Evolutionary conservation across 2,888 invertebrate species (phyloP).

Genomic region (Urechis unicinctus): DNA sequence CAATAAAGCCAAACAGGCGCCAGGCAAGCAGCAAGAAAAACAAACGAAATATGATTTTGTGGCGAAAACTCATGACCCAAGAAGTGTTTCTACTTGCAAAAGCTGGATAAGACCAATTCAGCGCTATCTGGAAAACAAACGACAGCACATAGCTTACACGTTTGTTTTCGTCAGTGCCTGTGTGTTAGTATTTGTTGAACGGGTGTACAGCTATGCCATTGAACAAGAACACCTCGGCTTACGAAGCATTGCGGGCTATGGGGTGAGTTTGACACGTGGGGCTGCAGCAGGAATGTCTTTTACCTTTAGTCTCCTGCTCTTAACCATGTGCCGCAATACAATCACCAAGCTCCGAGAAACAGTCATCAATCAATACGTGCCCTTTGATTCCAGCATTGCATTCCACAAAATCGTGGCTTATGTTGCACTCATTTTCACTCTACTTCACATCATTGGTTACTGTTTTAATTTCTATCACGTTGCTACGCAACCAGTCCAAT

Average conservation of each 20-base stretch:
- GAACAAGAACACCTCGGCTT: constrained; percentile 59
- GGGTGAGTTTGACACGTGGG: constrained; percentile 59
- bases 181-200: constrained; percentile 57
- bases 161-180: constrained; percentile 57
- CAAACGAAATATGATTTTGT: too few species aligned
- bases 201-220: constrained; percentile 56
- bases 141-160: constrained; percentile 58
- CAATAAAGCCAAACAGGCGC: too few species aligned
- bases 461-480: constrained; percentile 62
- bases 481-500: constrained; percentile 59
- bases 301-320: constrained; percentile 56
- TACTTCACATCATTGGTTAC: constrained; percentile 59
- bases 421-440: constrained; percentile 58
- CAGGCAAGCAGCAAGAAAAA: background rate
- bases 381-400: constrained; percentile 58
- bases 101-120: background rate
- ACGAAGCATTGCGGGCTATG: constrained; percentile 58
- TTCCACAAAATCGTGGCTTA: constrained; percentile 60
- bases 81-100: too few species aligned
- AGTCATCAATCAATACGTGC: constrained; percentile 56
- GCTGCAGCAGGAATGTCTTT: constrained; percentile 63
- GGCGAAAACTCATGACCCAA: too few species aligned
- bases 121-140: constrained; percentile 55
- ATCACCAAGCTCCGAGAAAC: constrained; percentile 58
- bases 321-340: constrained; percentile 61